phyloP scores from a whole-genome alignment of 2,797 vertebrate genomes.

The Phalloptychus januarius region DNA sequence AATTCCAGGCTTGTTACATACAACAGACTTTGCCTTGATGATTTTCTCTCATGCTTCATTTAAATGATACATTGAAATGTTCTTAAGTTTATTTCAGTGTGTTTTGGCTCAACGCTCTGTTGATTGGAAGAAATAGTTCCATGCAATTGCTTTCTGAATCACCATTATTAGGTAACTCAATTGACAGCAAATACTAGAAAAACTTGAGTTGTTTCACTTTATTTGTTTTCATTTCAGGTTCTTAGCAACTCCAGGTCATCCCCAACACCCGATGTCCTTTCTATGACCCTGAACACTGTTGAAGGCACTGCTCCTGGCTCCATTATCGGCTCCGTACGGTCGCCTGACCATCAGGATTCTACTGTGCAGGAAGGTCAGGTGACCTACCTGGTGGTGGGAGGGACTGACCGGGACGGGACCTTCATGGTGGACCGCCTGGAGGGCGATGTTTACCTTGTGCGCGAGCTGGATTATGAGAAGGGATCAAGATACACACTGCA shows the following conservation, averaged over 20 bases:
- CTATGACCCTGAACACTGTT: slow-evolving; percentile 84
- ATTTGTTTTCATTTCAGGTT: slow-evolving; percentile 75
- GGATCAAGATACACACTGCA: slow-evolving; percentile 86
- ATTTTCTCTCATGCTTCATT: slow-evolving; percentile 13
- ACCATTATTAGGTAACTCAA: slow-evolving; percentile 8
- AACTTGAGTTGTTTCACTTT: not conserved
- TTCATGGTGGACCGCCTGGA: slow-evolving; percentile 91
- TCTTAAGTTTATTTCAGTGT: slow-evolving; percentile 18
- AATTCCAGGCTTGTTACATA: slow-evolving; percentile 42
- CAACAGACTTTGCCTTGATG: slow-evolving; percentile 25
- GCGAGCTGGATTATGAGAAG: slow-evolving; percentile 91
- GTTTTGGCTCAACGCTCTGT: slow-evolving; percentile 3
- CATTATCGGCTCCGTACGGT: slow-evolving; percentile 86
- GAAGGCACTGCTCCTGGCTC: slow-evolving; percentile 92
- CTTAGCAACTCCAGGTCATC: slow-evolving; percentile 77
- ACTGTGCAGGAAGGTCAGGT: slow-evolving; percentile 73
- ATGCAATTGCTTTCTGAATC: slow-evolving; percentile 6
- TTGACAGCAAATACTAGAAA: not conserved
- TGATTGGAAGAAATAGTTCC: slow-evolving; percentile 5
- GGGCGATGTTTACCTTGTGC: slow-evolving; percentile 89
- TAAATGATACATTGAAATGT: slow-evolving; percentile 14
- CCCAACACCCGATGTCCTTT: slow-evolving; percentile 80
- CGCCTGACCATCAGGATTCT: slow-evolving; percentile 70
- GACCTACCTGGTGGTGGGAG: slow-evolving; percentile 91
- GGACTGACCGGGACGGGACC: slow-evolving; percentile 85